Conservation (phyloP, 2,797 vertebrate species). For the Hydrolagus colliei region DNA sequence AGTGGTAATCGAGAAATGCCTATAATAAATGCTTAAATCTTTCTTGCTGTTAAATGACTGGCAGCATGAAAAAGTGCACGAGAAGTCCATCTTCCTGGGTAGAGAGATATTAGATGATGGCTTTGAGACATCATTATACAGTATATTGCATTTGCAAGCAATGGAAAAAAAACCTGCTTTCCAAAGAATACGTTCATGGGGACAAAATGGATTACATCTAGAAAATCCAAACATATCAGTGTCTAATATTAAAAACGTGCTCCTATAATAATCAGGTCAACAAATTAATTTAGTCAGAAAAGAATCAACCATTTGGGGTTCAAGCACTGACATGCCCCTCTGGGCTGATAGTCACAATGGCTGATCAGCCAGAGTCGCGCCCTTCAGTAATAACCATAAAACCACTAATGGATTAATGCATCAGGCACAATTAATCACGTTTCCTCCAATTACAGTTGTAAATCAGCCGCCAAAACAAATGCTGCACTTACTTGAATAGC, state of each 20-base stretch:
- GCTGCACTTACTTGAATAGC: slow-evolving; percentile 6
- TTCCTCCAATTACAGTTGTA: neutral
- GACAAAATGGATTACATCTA: neutral
- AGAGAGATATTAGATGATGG: too few species aligned
- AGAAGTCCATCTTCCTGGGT: too few species aligned
- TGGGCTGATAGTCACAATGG: neutral
- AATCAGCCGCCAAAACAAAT: neutral
- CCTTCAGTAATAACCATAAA: slow-evolving; percentile 1
- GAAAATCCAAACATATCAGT: neutral
- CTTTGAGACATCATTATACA: too few species aligned
- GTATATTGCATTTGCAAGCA: too few species aligned
- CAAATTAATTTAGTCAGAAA: neutral
- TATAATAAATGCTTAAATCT: too few species aligned
- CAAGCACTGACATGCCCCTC: too few species aligned
- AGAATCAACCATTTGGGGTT: neutral
- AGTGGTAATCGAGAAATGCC: too few species aligned
- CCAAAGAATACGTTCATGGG: neutral
- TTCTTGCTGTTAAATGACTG: too few species aligned
- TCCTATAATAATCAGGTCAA: neutral
- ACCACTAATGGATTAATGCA: neutral
- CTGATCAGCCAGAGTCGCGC: neutral
- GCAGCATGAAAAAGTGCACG: too few species aligned
- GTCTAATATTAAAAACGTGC: neutral
- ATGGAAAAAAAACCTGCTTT: too few species aligned
- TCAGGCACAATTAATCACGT: slow-evolving; percentile 1